Evolutionary conservation across 2,113 vertebrate species (phyloP).

Genomic region (Brachyhypopomus gauderio): DNA sequence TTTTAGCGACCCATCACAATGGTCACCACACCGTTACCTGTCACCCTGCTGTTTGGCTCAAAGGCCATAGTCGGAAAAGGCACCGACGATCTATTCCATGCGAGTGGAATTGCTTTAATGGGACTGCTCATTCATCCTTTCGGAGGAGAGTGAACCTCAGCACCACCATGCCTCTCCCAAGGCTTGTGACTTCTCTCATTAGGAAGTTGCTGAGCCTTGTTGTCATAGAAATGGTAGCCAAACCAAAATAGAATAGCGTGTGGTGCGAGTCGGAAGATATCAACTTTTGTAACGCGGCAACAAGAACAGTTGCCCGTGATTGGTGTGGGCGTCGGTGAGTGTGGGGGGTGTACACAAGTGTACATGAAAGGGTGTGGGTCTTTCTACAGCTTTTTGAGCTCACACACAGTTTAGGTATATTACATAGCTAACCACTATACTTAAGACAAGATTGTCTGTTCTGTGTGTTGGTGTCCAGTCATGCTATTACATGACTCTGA

Average conservation of each 20-base stretch:
- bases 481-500: neutral
- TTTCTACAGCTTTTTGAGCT: neutral
- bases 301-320: constrained; percentile 19
- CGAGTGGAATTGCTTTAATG: constrained; percentile 33
- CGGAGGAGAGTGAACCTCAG: constrained; percentile 18
- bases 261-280: neutral
- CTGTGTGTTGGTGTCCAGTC: neutral
- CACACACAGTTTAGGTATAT: too few relatives aligned
- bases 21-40: neutral
- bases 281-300: constrained; percentile 44
- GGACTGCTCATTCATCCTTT: constrained; percentile 31
- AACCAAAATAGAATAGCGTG: constrained; percentile 38
- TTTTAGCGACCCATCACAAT: neutral
- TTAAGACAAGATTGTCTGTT: neutral
- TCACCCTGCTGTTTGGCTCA: neutral
- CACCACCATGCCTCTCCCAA: constrained; percentile 16
- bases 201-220: constrained; percentile 46
- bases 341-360: constrained; percentile 1
- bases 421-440: too few relatives aligned
- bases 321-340: neutral
- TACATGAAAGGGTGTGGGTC: constrained; percentile 2
- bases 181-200: constrained; percentile 31
- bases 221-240: constrained; percentile 56
- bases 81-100: neutral
- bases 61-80: neutral